phyloP scores from a whole-genome alignment of 2,113 vertebrate genomes.

The Cyrtonyx montezumae region DNA sequence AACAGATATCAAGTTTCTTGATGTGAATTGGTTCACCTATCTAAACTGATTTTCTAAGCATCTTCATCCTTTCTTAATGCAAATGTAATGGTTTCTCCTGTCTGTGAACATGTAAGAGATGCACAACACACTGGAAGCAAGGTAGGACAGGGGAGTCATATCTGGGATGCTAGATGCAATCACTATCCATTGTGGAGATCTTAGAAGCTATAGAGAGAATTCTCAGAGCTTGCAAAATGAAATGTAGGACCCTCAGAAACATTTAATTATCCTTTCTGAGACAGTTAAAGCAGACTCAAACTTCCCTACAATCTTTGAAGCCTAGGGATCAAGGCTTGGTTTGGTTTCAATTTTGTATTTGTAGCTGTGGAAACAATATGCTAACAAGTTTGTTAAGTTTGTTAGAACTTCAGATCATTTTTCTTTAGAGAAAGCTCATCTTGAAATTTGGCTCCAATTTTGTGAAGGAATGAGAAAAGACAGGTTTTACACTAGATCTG shows the following conservation, averaged over 20 bases:
- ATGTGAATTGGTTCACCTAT: background rate
- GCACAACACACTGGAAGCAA: background rate
- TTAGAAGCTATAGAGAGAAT: background rate
- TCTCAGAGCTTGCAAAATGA: background rate
- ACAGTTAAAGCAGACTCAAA: background rate
- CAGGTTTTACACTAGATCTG: background rate
- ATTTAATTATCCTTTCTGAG: background rate
- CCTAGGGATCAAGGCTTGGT: background rate
- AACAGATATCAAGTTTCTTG: background rate
- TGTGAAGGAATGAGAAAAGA: too few species aligned
- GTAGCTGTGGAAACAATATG: background rate
- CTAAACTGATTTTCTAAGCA: background rate
- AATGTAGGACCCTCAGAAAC: background rate
- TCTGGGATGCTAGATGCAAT: accelerated
- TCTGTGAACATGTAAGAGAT: background rate
- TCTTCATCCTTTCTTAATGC: background rate
- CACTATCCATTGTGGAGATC: background rate
- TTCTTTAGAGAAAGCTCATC: background rate
- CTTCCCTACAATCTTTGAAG: background rate
- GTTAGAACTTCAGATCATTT: background rate
- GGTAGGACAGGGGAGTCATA: background rate
- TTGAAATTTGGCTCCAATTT: background rate
- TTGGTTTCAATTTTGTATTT: background rate
- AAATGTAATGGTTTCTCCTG: background rate
- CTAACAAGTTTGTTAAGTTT: background rate